Evolutionary conservation across 2,113 vertebrate genomes (phyloP), one percentile per base, ranked within the genome.

Genomic region (Stictonetta naevosa): DNA sequence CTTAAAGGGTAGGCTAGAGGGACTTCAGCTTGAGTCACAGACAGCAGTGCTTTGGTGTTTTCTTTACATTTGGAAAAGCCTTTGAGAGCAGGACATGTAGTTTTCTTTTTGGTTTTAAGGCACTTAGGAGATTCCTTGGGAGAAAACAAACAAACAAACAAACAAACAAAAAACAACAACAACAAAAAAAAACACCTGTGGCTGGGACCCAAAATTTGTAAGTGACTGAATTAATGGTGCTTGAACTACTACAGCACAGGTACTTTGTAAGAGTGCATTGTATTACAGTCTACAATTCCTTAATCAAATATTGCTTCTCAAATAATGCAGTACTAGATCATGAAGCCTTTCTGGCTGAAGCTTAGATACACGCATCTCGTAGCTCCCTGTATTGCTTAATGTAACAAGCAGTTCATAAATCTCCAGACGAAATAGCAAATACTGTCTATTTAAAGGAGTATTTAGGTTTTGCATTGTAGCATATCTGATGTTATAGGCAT

Each of bases 1-100:
- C 73, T 52, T 77, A 88, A 73, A 33, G 33, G 22, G 8, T 25
- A 79, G 36, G 46, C 66, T 55, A 77, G 60, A 29, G 22, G 22
- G n/a, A 13, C n/a, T 82, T 76, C 55, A n/a, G 8, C 22, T 77
- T 20, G 46, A 6, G 4, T 53, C 13, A 56, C 38, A 38, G 23
- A 12, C 0, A 3, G 19, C 0, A 1, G 7, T 21, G 23, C 12
- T 76, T 60, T 1, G 3, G 15, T 52, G n/a, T 73, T 92, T 81
- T 86, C 21, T 55, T 11, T 50, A 72, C 6, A 3, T 18, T 3
- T 6, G 4, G 46, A 86, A 88, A 36, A 74, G 13, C 31, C 11
- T 56, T 0, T 0, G 68, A 79, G 34, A 87, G 29, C 31, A 63
- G 18, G 33, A 38, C 1, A 0, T 25, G 2, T 63, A 10, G 16